Evolutionary conservation across 2,888 invertebrate genomes (phyloP), one percentile per base, ranked within the genome.

Genomic region (Papilio gigon): DNA sequence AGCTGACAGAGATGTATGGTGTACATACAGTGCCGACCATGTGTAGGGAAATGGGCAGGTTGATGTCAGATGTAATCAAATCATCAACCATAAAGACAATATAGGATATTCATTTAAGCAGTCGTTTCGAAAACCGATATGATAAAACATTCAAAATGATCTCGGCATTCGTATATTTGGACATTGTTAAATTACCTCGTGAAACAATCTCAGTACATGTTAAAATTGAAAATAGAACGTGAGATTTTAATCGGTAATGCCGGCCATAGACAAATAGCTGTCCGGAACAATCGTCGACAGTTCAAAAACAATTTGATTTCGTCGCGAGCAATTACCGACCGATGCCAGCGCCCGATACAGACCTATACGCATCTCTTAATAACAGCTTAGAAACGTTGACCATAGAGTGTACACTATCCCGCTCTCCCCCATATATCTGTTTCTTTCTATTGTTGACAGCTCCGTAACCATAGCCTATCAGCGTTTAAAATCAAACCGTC

Each of bases 241-340:
- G 61, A 83, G 89, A 90, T 90, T 75, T 71, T 75, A 82, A 90
- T 90, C 90, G 74, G 65, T 75, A 81, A 83, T 81, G 78, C 80
- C 78, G 81, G 84, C 84, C 79, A 84, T 89, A 89, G 91, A 91
- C 91, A 91, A 91, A 91, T 91, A 90, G 89, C 87, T 85, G 79
- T 80, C 77, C 80, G 85, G 88, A 90, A 90, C 90, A 90, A 90
- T 90, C 89, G 88, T 88, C 88, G 86, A 83, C 84, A 83, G 85
- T 84, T 88, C 84, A 85, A 86, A 90, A 91, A 90, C 89, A 90
- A 90, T 91, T 91, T 89, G 84, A 89, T 84, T 83, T 80, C 85
- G 85, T 84, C 84, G 80, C 84, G 80, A 82, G 87, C 90, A 90
- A 90, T 90, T 90, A 90, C 87, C 80, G 84, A 85, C 86, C 85